Evolutionary conservation across 2,113 vertebrate species (phyloP).

Genomic region (Gnathonemus echidnorhynchus): DNA sequence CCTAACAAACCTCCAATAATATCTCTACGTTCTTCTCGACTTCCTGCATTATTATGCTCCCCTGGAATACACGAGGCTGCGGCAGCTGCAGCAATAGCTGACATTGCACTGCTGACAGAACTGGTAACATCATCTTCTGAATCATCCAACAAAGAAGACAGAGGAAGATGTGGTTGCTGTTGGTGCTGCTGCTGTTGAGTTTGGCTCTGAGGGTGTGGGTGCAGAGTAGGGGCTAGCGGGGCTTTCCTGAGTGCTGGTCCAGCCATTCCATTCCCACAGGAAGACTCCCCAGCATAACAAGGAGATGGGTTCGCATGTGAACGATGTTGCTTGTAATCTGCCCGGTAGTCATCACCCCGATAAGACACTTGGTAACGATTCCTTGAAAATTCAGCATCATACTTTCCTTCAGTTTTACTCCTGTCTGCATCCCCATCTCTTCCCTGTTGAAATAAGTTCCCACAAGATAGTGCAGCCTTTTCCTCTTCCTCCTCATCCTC

Average conservation of each 20-base stretch:
- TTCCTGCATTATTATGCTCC: conserved; percentile 52
- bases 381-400: conserved; percentile 55
- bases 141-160: conserved; percentile 65
- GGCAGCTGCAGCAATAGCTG: conserved; percentile 64
- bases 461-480: conserved; percentile 32
- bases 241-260: conserved; percentile 62
- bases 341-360: conserved; percentile 53
- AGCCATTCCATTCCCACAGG: conserved; percentile 47
- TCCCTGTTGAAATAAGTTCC: conserved; percentile 31
- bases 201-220: conserved; percentile 62
- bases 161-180: conserved; percentile 63
- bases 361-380: conserved; percentile 57
- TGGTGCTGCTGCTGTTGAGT: conserved; percentile 47
- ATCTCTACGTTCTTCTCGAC: conserved; percentile 60
- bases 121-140: conserved; percentile 69
- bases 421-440: conserved; percentile 28
- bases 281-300: conserved; percentile 48
- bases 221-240: conserved; percentile 65
- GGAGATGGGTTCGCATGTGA: conserved; percentile 42
- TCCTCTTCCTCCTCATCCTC: conserved; percentile 11
- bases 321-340: conserved; percentile 28
- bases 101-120: conserved; percentile 59
- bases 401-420: conserved; percentile 45
- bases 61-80: conserved; percentile 54
- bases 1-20: conserved; percentile 65